Conservation (phyloP, 2,113 vertebrate genomes). For the Montifringilla adamsi region DNA sequence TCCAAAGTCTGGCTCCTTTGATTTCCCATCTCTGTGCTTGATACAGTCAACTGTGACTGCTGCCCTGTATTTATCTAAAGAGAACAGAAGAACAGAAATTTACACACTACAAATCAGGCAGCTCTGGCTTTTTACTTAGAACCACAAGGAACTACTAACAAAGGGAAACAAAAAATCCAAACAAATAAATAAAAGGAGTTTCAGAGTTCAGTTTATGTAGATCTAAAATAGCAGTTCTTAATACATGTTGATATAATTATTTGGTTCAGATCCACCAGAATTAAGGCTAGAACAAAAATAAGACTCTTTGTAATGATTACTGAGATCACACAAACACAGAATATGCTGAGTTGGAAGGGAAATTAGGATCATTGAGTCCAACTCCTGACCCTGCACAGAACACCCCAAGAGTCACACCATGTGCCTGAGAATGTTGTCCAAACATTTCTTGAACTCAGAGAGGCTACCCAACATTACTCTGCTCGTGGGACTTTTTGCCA, state of each 20-base stretch:
- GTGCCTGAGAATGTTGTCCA: not conserved
- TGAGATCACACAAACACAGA: not conserved
- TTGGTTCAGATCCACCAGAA: not conserved
- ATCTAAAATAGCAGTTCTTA: not conserved
- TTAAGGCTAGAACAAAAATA: not conserved
- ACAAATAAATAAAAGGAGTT: not conserved
- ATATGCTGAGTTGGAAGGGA: not conserved
- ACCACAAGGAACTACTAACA: not conserved
- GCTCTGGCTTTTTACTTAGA: not conserved
- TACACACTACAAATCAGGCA: not conserved
- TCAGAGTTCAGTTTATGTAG: not conserved
- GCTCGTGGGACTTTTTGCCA: not conserved
- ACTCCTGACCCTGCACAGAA: not conserved
- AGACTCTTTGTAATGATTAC: not conserved
- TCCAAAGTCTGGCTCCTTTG: slow-evolving; percentile 64
- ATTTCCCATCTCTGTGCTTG: not conserved
- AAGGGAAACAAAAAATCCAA: not conserved
- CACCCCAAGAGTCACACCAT: not conserved
- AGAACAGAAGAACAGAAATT: slow-evolving; percentile 17
- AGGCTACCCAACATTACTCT: not conserved
- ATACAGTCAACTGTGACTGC: not conserved
- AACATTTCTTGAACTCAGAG: not conserved
- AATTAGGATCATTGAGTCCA: not conserved
- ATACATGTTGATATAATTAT: not conserved
- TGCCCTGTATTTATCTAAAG: slow-evolving; percentile 44